Evolutionary conservation across 30 jellyfish, hydroid and myxozoan genomes (phyloP).

Genomic region (Turritopsis rubra): DNA sequence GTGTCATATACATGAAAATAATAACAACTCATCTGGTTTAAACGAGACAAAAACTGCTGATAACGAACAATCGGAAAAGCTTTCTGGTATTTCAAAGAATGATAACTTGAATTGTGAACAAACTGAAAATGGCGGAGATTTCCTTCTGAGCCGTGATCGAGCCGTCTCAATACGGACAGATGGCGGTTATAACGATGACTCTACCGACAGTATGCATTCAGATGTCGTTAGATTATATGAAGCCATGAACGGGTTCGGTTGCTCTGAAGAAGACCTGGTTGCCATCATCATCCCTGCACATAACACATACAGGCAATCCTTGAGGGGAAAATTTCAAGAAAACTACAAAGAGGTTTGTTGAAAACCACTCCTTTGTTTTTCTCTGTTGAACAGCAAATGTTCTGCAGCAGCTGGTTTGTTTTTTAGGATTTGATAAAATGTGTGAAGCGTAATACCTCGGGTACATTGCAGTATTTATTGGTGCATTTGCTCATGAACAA

Average conservation of each 20-base stretch:
- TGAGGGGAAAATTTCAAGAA: slow-evolving; percentile 35
- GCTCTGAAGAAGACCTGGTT: slow-evolving; percentile 7
- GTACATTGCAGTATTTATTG: slow-evolving; percentile 15
- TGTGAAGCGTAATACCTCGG: slow-evolving; percentile 13
- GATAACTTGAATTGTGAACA: background rate
- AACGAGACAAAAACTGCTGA: background rate
- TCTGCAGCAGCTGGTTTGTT: background rate
- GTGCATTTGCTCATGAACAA: slow-evolving; percentile 26
- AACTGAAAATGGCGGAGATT: background rate
- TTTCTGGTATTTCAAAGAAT: background rate
- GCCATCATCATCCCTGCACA: slow-evolving; percentile 37
- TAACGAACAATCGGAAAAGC: background rate
- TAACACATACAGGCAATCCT: slow-evolving; percentile 30
- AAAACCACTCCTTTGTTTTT: background rate
- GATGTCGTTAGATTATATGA: slow-evolving; percentile 22
- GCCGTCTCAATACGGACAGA: background rate
- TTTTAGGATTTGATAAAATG: slow-evolving; percentile 33
- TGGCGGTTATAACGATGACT: slow-evolving; percentile 1
- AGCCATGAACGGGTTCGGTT: background rate
- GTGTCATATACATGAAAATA: background rate
- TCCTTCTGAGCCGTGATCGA: background rate
- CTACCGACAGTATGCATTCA: slow-evolving; percentile 19
- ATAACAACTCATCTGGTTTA: background rate
- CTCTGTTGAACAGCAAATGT: background rate
- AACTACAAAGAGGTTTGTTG: slow-evolving; percentile 36